A percentile compares a stretch with the other conserved stretches of the same genome.
Evolutionary conservation across 2,888 invertebrate species (phyloP).

Genomic region (Leptura quadrifasciata): DNA sequence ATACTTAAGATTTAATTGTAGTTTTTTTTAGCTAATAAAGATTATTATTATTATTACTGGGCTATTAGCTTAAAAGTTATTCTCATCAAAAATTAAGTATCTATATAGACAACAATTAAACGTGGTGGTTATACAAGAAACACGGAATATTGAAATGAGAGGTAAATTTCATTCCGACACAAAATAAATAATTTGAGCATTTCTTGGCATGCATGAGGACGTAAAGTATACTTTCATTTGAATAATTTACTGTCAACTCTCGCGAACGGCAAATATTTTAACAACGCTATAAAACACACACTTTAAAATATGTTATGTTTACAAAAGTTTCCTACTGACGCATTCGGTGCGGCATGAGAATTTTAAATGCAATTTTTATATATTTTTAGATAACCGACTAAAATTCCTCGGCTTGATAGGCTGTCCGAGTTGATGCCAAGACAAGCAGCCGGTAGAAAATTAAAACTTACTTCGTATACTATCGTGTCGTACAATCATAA

Average conservation of each 20-base stretch:
- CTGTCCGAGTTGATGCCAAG: background rate
- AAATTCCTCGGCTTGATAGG: background rate
- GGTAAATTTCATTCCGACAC: background rate
- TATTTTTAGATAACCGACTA: background rate
- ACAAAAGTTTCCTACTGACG: conserved; percentile 28
- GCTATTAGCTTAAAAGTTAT: too few species aligned
- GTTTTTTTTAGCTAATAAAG: too few species aligned
- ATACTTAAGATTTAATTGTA: too few species aligned
- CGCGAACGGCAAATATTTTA: conserved; percentile 24
- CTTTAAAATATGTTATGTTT: conserved; percentile 32
- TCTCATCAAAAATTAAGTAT: too few species aligned
- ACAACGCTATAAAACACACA: conserved; percentile 23
- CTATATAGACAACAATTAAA: background rate
- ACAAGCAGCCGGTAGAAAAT: background rate
- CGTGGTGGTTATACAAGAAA: background rate
- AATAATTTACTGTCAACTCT: conserved; percentile 33
- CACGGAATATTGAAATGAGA: background rate
- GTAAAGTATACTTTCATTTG: conserved; percentile 27
- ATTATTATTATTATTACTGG: too few species aligned
- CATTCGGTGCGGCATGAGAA: conserved; percentile 1
- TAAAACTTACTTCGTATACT: background rate
- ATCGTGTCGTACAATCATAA: too few species aligned
- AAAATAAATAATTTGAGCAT: conserved; percentile 10
- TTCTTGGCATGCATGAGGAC: conserved; percentile 19
- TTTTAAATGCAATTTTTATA: background rate